phyloP scores from a whole-genome alignment of 2,888 invertebrate genomes.

The Agriotes lineatus region DNA sequence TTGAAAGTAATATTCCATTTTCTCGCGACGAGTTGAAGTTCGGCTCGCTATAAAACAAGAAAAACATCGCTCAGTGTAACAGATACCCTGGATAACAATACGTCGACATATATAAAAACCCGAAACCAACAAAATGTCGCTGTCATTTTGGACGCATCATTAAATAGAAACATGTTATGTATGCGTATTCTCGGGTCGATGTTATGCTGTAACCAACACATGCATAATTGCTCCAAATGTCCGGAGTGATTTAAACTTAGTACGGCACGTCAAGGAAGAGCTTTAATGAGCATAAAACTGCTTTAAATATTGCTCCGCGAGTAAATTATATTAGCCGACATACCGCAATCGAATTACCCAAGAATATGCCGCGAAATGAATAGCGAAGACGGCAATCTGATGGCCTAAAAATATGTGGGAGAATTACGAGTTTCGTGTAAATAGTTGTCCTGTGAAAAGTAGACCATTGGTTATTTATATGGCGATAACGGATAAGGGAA shows the following conservation, averaged over 20 bases:
- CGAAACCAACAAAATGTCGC: conserved; percentile 34
- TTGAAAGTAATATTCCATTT: conserved; percentile 9
- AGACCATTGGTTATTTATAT: conserved; percentile 41
- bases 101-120: conserved; percentile 29
- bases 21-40: conserved; percentile 18
- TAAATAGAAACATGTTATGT: conserved; percentile 28
- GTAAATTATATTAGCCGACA: conserved; percentile 24
- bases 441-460: conserved; percentile 32
- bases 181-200: conserved; percentile 11
- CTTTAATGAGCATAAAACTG: conserved; percentile 23
- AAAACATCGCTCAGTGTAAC: conserved; percentile 28
- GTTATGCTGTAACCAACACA: conserved; percentile 22
- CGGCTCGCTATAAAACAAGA: conserved; percentile 13
- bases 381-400: conserved; percentile 22
- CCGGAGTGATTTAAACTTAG: conserved; percentile 24
- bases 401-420: conserved; percentile 26
- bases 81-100: conserved; percentile 27
- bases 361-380: conserved; percentile 13
- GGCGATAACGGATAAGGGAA: conserved; percentile 36
- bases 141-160: conserved; percentile 34
- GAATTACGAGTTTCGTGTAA: conserved; percentile 24
- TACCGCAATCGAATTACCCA: conserved; percentile 11
- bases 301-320: conserved; percentile 24
- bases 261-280: conserved; percentile 17
- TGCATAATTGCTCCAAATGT: conserved; percentile 30